These are phyloP conservation scores for Troides oblongomaculatus DNA, from an alignment of 2,888 invertebrate species.

Conservation along the genomic window DNA sequence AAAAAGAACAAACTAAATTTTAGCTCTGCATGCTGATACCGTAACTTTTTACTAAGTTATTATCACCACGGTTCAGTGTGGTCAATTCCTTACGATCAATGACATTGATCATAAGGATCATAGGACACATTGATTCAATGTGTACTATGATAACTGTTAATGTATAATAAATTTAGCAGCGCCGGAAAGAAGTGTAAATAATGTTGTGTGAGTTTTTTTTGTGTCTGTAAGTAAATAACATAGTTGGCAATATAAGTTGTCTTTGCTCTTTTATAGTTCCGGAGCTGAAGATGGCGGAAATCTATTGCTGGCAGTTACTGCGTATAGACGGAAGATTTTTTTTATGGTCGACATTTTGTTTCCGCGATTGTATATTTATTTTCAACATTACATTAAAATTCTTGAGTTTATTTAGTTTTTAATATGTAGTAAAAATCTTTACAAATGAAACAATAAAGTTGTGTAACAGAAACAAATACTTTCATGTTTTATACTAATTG, in stretches of 20 bases:
- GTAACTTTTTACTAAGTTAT: too few relatives aligned
- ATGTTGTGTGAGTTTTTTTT: neutral
- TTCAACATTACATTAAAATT: neutral
- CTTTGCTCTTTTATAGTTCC: slow-evolving; percentile 22
- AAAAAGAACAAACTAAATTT: too few relatives aligned
- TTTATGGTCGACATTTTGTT: slow-evolving; percentile 2
- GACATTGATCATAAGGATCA: too few relatives aligned
- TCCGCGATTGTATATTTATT: neutral
- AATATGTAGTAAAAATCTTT: too few relatives aligned
- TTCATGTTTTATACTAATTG: too few relatives aligned
- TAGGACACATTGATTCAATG: too few relatives aligned
- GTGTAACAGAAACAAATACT: too few relatives aligned
- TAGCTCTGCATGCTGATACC: too few relatives aligned
- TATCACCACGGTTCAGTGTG: too few relatives aligned
- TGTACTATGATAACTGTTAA: neutral
- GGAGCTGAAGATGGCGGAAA: slow-evolving; percentile 13
- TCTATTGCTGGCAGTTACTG: slow-evolving; percentile 17
- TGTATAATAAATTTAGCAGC: neutral
- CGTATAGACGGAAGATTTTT: neutral
- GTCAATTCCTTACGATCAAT: too few relatives aligned
- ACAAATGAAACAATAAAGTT: too few relatives aligned
- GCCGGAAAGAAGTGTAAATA: neutral
- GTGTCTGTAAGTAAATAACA: slow-evolving; percentile 2
- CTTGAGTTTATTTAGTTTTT: neutral
- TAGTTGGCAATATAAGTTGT: slow-evolving; percentile 5